phyloP scores from a whole-genome alignment of 2,797 vertebrate genomes.

The Enteromius trimaculatus region DNA sequence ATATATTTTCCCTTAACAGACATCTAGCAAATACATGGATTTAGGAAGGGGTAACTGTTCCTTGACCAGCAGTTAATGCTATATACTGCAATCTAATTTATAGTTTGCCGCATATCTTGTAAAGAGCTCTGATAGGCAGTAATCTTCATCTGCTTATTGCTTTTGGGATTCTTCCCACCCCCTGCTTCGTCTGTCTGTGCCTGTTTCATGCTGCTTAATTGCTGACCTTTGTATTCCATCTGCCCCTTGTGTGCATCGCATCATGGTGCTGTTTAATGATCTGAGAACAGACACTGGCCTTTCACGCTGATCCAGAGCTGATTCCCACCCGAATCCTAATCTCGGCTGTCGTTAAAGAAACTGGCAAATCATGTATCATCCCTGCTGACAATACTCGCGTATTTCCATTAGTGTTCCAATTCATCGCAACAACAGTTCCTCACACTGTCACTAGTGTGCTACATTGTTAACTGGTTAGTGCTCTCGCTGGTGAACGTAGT shows the following conservation, averaged over 20 bases:
- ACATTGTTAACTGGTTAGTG: neutral
- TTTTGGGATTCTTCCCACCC: conserved; percentile 19
- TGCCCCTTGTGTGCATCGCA: conserved; percentile 38
- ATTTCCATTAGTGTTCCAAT: neutral
- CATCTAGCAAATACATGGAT: neutral
- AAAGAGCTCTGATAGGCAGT: conserved; percentile 18
- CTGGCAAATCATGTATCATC: conserved; percentile 15
- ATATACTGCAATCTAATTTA: neutral
- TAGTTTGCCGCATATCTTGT: neutral
- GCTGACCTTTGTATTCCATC: conserved; percentile 50
- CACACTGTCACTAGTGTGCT: neutral
- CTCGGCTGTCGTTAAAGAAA: conserved; percentile 21
- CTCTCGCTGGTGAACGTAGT: neutral
- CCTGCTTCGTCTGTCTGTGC: neutral
- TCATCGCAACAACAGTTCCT: neutral
- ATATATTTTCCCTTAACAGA: neutral
- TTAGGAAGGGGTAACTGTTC: neutral
- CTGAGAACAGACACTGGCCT: conserved; percentile 45
- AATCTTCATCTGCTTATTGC: conserved; percentile 14
- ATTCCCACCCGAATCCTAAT: conserved; percentile 13
- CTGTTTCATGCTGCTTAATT: conserved; percentile 47
- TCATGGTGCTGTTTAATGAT: conserved; percentile 48
- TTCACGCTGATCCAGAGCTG: conserved; percentile 31
- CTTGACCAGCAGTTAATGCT: neutral
- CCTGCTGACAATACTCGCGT: conserved; percentile 1